Conservation (phyloP, 2,113 vertebrate genomes). For the Colaptes auratus region DNA sequence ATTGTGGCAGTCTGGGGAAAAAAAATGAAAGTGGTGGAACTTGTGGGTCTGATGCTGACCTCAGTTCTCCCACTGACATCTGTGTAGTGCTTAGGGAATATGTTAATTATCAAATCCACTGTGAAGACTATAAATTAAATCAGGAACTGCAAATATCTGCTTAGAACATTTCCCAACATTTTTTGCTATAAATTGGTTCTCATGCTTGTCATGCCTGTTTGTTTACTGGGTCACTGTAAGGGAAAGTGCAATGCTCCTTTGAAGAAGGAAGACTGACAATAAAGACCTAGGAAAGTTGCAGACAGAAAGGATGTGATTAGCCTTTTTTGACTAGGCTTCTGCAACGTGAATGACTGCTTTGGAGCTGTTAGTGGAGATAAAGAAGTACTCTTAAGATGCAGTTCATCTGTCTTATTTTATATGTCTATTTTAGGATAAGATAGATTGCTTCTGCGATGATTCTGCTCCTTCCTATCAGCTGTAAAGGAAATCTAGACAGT, state of each 20-base stretch:
- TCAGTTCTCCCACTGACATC: neutral
- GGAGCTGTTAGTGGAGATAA: neutral
- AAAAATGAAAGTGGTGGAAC: neutral
- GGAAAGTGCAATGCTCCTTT: neutral
- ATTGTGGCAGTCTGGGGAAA: neutral
- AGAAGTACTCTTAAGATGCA: neutral
- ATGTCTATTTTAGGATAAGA: neutral
- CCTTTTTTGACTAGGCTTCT: neutral
- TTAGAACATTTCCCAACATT: neutral
- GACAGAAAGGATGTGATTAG: neutral
- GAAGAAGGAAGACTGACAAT: neutral
- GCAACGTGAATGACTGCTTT: neutral
- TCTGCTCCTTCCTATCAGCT: neutral
- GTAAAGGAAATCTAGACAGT: neutral
- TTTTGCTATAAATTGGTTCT: neutral
- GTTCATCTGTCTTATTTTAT: neutral
- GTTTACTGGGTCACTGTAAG: neutral
- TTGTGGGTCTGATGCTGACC: neutral
- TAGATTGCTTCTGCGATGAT: neutral
- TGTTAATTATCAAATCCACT: neutral
- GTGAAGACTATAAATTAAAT: neutral
- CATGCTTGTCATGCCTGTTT: neutral
- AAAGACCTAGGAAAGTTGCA: neutral
- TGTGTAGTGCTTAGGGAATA: neutral
- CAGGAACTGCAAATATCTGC: neutral